These are phyloP conservation scores for Centropus unirufus DNA, from an alignment of 2,113 vertebrate genomes.

Conservation along the genomic window DNA sequence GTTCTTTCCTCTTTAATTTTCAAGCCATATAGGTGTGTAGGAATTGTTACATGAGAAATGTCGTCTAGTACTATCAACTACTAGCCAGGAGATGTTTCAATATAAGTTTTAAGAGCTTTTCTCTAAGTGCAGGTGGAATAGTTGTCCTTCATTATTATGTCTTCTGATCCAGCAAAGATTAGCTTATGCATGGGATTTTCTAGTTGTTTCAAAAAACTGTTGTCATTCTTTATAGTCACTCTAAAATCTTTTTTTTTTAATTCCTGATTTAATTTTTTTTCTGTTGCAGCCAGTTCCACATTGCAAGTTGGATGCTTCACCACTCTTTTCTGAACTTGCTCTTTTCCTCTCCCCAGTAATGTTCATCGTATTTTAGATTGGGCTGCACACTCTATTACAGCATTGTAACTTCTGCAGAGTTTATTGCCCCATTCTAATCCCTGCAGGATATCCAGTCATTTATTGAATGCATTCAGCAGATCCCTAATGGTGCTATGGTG, in stretches of 20 bases:
- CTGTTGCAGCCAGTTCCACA: neutral
- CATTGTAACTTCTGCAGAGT: neutral
- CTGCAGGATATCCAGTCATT: neutral
- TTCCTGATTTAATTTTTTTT: neutral
- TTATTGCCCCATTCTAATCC: constrained; percentile 36
- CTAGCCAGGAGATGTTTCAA: neutral
- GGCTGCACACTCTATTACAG: neutral
- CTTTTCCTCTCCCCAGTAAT: neutral
- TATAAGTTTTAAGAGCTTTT: neutral
- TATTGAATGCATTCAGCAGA: constrained; percentile 21
- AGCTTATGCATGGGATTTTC: neutral
- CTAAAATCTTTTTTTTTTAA: neutral
- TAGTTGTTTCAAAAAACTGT: neutral
- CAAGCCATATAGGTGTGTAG: neutral
- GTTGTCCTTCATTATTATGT: neutral
- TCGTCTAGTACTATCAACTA: neutral
- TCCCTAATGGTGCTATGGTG: neutral
- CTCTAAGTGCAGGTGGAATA: neutral
- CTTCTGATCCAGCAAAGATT: neutral
- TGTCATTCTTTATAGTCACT: neutral
- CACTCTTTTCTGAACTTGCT: neutral
- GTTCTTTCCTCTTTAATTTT: neutral
- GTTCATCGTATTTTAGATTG: neutral
- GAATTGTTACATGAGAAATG: neutral
- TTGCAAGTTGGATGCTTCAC: neutral